These are phyloP conservation scores for Heliconius cydno DNA, from an alignment of 2,888 invertebrate species.

Conservation along the genomic window DNA sequence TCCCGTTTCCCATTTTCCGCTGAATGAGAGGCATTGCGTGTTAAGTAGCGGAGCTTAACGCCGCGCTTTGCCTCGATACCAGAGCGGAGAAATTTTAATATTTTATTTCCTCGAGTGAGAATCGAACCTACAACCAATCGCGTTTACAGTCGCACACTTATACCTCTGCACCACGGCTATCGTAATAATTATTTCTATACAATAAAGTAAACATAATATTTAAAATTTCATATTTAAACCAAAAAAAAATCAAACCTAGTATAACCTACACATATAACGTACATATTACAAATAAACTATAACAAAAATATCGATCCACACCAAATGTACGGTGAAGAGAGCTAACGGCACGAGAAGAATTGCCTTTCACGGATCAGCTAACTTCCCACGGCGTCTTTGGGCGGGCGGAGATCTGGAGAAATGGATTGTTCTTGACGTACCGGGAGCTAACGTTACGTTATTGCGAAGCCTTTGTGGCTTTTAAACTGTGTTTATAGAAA, in stretches of 20 bases:
- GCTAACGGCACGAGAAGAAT: constrained; percentile 77
- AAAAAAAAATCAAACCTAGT: neutral
- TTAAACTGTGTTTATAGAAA: constrained; percentile 72
- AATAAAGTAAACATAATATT: no score
- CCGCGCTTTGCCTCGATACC: no score
- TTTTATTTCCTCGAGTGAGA: no score
- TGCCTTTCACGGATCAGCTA: constrained; percentile 80
- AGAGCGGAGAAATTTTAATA: no score
- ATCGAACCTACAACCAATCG: no score
- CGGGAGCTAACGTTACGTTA: constrained; percentile 72
- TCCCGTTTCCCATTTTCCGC: no score
- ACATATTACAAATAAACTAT: constrained; percentile 63
- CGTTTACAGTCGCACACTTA: no score
- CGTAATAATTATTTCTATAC: no score
- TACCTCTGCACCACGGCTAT: no score
- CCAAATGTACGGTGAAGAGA: constrained; percentile 78
- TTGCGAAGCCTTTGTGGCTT: constrained; percentile 72
- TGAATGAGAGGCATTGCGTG: no score
- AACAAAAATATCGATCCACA: constrained; percentile 64
- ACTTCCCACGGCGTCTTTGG: constrained; percentile 66
- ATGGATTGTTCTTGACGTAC: constrained; percentile 77
- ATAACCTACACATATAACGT: neutral
- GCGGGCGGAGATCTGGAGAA: constrained; percentile 57
- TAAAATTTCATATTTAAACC: neutral
- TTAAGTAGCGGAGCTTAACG: no score